phyloP scores from a whole-genome alignment of 2,888 invertebrate species.

The Hymenopus coronatus region DNA sequence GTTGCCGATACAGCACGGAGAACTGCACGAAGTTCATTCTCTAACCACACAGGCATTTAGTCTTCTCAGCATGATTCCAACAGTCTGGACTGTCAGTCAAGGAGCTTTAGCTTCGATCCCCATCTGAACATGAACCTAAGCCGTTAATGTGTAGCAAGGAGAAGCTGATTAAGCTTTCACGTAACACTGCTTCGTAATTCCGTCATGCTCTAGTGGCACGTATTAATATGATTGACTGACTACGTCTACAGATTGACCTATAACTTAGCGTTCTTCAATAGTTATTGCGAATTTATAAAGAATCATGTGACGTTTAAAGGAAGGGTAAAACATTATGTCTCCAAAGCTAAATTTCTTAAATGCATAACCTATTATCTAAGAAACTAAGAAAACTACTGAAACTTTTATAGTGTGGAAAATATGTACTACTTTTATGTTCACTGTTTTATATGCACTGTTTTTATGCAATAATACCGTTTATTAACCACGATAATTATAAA shows the following conservation, averaged over 20 bases:
- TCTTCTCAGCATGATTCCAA: background rate
- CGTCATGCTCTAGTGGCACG: background rate
- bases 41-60: background rate
- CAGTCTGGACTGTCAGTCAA: background rate
- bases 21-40: background rate
- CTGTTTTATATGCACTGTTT: too few species aligned
- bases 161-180: background rate
- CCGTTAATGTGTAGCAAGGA: background rate
- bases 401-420: too few species aligned
- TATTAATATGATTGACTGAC: background rate
- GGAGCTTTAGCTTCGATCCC: background rate
- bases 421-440: too few species aligned
- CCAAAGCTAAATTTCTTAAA: too few species aligned
- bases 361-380: too few species aligned
- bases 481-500: too few species aligned
- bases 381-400: too few species aligned
- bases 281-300: too few species aligned
- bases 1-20: background rate
- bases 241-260: background rate
- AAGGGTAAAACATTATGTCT: too few species aligned
- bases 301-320: too few species aligned
- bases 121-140: background rate
- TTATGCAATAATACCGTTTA: too few species aligned
- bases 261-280: background rate
- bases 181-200: background rate